Conservation (phyloP, 2,113 vertebrate genomes). For the Perognathus longimembris region DNA sequence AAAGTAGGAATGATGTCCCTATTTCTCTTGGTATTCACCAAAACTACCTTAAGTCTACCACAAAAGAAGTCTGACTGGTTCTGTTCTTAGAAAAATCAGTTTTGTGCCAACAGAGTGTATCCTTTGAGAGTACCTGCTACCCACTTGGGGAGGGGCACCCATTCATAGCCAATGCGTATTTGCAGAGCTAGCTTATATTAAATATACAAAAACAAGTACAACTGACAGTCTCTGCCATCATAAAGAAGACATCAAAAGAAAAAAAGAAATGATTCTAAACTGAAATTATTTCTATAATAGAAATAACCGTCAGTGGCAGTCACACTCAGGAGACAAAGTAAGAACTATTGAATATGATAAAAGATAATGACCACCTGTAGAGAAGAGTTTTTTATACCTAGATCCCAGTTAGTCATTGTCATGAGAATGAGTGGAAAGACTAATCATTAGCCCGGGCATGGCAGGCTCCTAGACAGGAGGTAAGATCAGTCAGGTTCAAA, state of each 20-base stretch:
- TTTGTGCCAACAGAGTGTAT: neutral
- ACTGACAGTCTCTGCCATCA: neutral
- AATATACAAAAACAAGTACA: neutral
- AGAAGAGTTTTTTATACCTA: too few relatives aligned
- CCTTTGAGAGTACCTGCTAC: neutral
- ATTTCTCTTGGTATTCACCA: neutral
- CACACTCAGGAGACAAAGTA: too few relatives aligned
- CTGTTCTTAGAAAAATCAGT: neutral
- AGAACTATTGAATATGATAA: too few relatives aligned
- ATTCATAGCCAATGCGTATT: neutral
- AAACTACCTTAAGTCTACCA: neutral
- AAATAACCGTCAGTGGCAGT: neutral
- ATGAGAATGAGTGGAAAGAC: too few relatives aligned
- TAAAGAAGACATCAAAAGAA: neutral
- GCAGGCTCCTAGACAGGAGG: too few relatives aligned
- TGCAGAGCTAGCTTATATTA: neutral
- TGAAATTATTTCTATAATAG: neutral
- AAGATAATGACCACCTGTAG: too few relatives aligned
- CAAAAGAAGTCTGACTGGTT: neutral
- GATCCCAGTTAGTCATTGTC: too few relatives aligned
- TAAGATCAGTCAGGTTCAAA: too few relatives aligned
- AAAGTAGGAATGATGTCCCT: neutral
- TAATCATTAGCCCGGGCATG: too few relatives aligned
- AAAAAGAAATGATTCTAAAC: neutral
- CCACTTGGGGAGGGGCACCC: neutral